Evolutionary conservation across 2,888 invertebrate genomes (phyloP), one percentile per base, ranked within the genome.

Genomic region (Eupithecia subfuscata): DNA sequence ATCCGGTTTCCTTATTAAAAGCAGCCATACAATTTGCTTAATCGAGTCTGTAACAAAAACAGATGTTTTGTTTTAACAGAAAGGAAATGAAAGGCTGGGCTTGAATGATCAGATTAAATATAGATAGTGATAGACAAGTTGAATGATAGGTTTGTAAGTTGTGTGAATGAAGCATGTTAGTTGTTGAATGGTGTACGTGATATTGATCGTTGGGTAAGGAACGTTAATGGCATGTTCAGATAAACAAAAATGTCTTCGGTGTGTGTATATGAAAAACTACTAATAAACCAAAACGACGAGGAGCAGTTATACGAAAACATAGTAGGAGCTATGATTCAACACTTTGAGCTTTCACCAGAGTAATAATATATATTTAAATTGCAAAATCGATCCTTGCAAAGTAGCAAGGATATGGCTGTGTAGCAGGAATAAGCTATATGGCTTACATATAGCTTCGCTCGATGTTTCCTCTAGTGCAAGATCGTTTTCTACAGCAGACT

Each of bases 31-130:
- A 60, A 75, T 74, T 79, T 76, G 77, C 75, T 76, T 78, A 79
- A 79, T 79, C 76, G 78, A 79, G 73, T 73, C 72, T 69, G 77
- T 70, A 75, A 79, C 73, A 74, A 76, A 77, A 79, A 71, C 78
- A 78, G 73, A 71, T 78, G 74, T 76, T 76, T 76, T 76, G 78
- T 76, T 76, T 76, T 71, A 78, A 75, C 75, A 74, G 76, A 78
- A 76, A 75, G 78, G 76, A 78, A 78, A 76, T 74, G 78, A 78
- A 76, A 78, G 78, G 76, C 74, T 74, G 69, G 34, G 64, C 74
- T 74, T 74, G 69, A 76, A 76, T 76, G 74, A 71, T 65, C 76
- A 74, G 76, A 76, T 76, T 73, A 69, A 74, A 74, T 68, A 68
- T 68, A 68, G 22, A 45, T 40, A 68, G 67, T 67, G 67, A 40